phyloP scores from a whole-genome alignment of 64 coral and sea anemone species.

The Anthopleura sola region DNA sequence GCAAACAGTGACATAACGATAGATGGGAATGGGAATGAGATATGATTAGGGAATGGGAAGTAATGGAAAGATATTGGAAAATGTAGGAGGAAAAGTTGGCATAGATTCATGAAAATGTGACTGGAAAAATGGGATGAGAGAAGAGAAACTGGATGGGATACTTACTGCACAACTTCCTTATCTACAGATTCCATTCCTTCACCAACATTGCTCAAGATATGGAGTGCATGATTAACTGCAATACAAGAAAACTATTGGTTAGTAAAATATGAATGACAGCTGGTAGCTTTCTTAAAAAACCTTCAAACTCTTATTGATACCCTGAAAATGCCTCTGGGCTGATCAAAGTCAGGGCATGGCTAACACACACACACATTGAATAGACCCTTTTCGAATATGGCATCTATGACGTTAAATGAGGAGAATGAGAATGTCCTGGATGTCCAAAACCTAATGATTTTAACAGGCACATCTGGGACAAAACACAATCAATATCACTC shows the following conservation, averaged over 20 bases:
- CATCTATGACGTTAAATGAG: too few species aligned
- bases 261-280: background rate
- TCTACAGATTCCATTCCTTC: constrained; percentile 40
- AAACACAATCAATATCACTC: too few species aligned
- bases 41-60: background rate
- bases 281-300: background rate
- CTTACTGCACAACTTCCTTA: constrained; percentile 28
- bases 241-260: constrained; percentile 5
- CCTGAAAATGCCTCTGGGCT: too few species aligned
- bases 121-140: background rate
- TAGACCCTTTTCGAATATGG: too few species aligned
- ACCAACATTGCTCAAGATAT: constrained; percentile 54
- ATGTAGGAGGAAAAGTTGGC: too few species aligned
- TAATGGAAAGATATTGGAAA: too few species aligned
- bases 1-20: background rate
- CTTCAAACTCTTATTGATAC: too few species aligned
- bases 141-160: background rate
- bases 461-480: too few species aligned
- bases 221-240: constrained; percentile 51
- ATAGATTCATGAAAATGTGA: background rate
- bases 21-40: background rate
- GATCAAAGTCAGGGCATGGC: too few species aligned
- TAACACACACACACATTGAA: too few species aligned
- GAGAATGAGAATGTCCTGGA: too few species aligned
- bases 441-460: too few species aligned